Evolutionary conservation across 2,797 vertebrate species (phyloP).

Genomic region (Hoplostethus mediterraneus): DNA sequence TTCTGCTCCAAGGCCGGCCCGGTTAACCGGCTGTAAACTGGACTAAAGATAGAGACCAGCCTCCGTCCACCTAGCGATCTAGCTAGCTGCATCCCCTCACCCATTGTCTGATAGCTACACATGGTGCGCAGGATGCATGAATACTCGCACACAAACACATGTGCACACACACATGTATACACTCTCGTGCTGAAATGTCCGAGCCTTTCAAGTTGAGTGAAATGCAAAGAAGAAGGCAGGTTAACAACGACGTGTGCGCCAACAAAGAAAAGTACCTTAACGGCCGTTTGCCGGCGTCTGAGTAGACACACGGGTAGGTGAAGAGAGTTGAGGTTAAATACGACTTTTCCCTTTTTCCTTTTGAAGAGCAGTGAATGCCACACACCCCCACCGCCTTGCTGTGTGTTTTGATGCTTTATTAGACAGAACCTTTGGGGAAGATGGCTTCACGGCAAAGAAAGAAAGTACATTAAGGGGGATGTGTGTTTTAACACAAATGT

Average conservation of each 20-base stretch:
- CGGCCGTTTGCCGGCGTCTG: slow-evolving; percentile 28
- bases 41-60: slow-evolving; percentile 63
- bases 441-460: not conserved
- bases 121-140: not conserved
- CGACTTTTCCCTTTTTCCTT: no score
- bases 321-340: slow-evolving; percentile 15
- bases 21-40: slow-evolving; percentile 61
- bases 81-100: slow-evolving; percentile 45
- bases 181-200: slow-evolving; percentile 54
- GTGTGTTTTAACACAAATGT: no score
- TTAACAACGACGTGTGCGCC: slow-evolving; percentile 76
- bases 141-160: not conserved
- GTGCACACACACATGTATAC: slow-evolving; percentile 56
- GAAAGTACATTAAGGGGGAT: no score
- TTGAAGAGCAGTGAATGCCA: no score
- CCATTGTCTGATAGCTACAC: slow-evolving; percentile 49
- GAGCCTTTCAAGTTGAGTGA: slow-evolving; percentile 59
- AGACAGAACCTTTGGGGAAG: not conserved
- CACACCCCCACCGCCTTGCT: no score
- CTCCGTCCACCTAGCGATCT: not conserved
- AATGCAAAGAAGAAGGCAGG: slow-evolving; percentile 67
- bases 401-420: slow-evolving; percentile 23
- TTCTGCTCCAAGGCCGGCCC: slow-evolving; percentile 58
- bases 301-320: slow-evolving; percentile 26
- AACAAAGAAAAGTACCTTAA: slow-evolving; percentile 80